Base-by-base conservation (phyloP, 1,140 invertebrate species). In the Pseudomyrmex gracilis region DNA sequence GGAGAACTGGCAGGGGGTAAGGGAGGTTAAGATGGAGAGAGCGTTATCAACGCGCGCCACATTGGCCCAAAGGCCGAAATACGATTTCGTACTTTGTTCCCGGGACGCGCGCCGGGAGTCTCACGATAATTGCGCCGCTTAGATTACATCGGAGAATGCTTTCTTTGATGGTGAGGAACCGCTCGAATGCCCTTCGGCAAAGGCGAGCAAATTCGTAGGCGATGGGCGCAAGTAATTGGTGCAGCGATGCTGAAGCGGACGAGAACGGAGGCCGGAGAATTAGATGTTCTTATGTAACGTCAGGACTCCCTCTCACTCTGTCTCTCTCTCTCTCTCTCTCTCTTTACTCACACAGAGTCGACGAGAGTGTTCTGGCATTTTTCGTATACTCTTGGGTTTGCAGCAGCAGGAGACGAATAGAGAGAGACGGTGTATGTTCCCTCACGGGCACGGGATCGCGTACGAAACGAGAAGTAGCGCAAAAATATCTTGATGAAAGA, bases 11-110 rank as follows among this genome's bases (percentile, higher is more conserved):
- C 34, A 34, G 34, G 34, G 34, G 34, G 0, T 34, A 34, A 5
- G 12, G 66, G 58, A 73, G 43, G 82, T 53, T 78, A 76, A 53
- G 24, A 58, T 67, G 13, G 57, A 77, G 76, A 71, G 49, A 82
- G 89, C 82, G 89, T 93, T 92, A 92, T 92, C 92, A 88, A 88
- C 76, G 85, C 70, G 85, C 63, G 82, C 87, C 91, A 90, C 92
- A 90, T 91, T 93, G 92, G 91, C 53, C 92, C 91, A 90, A 91
- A 91, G 89, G 90, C 86, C 90, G 87, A 93, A 93, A 93, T 92
- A 92, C 92, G 90, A 92, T 93, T 92, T 90, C 83, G 84, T 87
- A 90, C 88, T 92, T 93, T 93, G 92, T 93, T 92, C 91, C 85
- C 85, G 70, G 83, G 78, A 77, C 67, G 49, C 49, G 10, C 49